Evolutionary conservation across 2,113 vertebrate species (phyloP), one percentile per base, ranked within the genome.

Genomic region (Oncorhynchus clarkii): DNA sequence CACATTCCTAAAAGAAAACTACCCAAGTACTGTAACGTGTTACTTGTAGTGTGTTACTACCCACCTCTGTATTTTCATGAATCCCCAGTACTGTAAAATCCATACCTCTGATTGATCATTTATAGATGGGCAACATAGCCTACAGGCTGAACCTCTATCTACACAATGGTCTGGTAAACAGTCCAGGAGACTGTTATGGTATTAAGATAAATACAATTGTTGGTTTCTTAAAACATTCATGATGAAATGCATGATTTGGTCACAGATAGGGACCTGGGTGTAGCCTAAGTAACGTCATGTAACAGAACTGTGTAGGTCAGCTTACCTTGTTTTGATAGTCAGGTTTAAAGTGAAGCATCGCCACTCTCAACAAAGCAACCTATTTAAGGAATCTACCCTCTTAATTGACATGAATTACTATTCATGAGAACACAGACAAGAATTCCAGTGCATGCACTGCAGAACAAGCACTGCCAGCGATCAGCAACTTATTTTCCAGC

Each of bases 281-380:
- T 66, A 64, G 60, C 6, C 34, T 54, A 54, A 18, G 29, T 34
- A 14, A 31, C 29, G 80, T 1, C 22, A 29, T 86, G 85, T 90
- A 90, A 90, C 84, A 89, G 69, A 72, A 75, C 82, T 81, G 11
- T 78, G 29, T 85, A 83, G 26, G 78, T 91, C 84, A 82, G 67
- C 91, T 93, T 93, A 93, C 93, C 92, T 92, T 91, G 86, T 86
- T 90, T 84, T 90, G 88, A 89, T 88, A 85, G 84, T 92, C 88
- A 65, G 90, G 81, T 80, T 91, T 90, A 81, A 86, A 90, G 82
- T 88, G 89, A 70, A 90, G 85, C 93, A 94, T 94, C 67, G 83
- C 67, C 48, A 49, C 77, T 81, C 69, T 81, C 83, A 71, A 77
- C 80, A 69, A 74, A 83, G 85, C 81, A 75, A 20, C 76, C 82